phyloP scores from a whole-genome alignment of 2,888 invertebrate species.

The Poecilus cupreus region DNA sequence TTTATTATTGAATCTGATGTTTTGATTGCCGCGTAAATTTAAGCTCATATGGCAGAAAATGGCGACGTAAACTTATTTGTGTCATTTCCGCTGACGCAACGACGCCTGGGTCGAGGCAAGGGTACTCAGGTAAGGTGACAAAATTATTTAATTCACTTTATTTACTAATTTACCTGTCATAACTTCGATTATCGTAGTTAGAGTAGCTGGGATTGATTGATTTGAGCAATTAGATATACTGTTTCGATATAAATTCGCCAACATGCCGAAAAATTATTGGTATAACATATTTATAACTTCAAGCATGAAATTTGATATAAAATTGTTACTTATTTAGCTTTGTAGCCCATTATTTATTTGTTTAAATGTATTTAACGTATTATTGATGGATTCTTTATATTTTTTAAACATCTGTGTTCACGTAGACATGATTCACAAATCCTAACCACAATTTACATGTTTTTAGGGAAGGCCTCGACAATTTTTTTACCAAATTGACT shows the following conservation, averaged over 20 bases:
- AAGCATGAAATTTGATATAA: conserved; percentile 27
- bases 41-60: conserved; percentile 10
- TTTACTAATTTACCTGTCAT: conserved; percentile 55
- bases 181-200: conserved; percentile 25
- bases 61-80: conserved; percentile 37
- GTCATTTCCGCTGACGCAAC: conserved; percentile 59
- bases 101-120: conserved; percentile 61
- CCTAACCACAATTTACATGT: conserved; percentile 53
- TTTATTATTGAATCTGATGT: conserved; percentile 35
- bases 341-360: background rate
- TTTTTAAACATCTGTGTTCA: background rate
- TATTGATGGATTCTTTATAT: background rate
- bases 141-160: conserved; percentile 56
- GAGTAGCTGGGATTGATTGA: conserved; percentile 11
- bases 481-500: conserved; percentile 73
- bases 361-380: background rate
- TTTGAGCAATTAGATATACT: background rate
- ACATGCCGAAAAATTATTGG: conserved; percentile 58
- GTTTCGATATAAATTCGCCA: conserved; percentile 18
- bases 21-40: conserved; percentile 27
- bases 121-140: conserved; percentile 62
- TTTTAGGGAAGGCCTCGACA: conserved; percentile 68
- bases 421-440: conserved; percentile 27
- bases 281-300: conserved; percentile 53
- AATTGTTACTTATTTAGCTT: conserved; percentile 7